Evolutionary conservation across 2,888 invertebrate species (phyloP).

Genomic region (Glyphotaelius pellucidus): DNA sequence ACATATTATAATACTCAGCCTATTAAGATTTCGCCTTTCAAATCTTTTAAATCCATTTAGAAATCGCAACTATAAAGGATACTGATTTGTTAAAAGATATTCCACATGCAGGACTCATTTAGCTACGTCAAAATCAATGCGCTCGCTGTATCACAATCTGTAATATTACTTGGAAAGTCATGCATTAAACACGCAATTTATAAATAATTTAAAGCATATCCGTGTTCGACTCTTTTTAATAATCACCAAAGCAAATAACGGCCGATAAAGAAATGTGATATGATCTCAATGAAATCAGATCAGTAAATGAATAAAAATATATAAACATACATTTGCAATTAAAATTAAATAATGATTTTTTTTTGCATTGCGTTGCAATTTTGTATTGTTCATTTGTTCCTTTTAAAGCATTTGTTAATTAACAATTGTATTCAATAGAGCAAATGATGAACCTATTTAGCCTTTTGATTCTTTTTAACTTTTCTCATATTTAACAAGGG

Average conservation of each 20-base stretch:
- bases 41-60: not conserved
- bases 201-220: not conserved
- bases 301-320: too few relatives aligned
- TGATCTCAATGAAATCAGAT: not conserved
- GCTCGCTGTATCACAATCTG: not conserved
- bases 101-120: not conserved
- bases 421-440: not conserved
- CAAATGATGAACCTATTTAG: not conserved
- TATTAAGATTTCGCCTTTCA: too few relatives aligned
- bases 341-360: not conserved
- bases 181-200: not conserved
- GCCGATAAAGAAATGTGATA: not conserved
- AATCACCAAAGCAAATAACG: not conserved
- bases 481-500: not conserved
- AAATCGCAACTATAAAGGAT: too few relatives aligned
- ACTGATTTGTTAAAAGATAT: not conserved
- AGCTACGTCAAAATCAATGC: not conserved
- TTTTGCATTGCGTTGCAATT: too few relatives aligned
- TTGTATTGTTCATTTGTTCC: too few relatives aligned
- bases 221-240: not conserved
- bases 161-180: not conserved
- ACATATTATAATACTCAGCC: too few relatives aligned
- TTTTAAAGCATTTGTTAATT: not conserved
- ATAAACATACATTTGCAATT: not conserved
- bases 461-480: not conserved